A percentile compares a stretch with the other conserved stretches of the same genome.
Conservation (phyloP, 2,797 vertebrate species). For the Chelmon rostratus region DNA sequence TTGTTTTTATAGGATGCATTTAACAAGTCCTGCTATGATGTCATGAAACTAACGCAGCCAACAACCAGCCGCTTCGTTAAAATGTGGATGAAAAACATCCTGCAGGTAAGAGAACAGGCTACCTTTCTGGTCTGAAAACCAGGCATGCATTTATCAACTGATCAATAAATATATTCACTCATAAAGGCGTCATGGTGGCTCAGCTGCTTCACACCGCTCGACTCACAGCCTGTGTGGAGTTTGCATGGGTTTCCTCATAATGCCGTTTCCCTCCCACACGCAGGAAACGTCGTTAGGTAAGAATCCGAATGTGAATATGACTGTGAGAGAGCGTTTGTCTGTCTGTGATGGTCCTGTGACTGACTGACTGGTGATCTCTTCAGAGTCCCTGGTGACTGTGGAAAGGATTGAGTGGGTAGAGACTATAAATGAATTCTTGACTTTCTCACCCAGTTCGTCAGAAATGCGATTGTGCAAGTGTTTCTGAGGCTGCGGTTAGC, state of each 20-base stretch:
- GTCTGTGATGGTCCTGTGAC: conserved; percentile 57
- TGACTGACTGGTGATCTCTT: conserved; percentile 66
- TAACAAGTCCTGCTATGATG: conserved; percentile 19
- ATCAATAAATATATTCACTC: neutral
- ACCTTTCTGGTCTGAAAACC: neutral
- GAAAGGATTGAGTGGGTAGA: conserved; percentile 66
- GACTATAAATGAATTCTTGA: conserved; percentile 62
- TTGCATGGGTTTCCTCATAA: conserved; percentile 52
- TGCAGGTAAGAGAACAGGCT: neutral
- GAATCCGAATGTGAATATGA: conserved; percentile 44
- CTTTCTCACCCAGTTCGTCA: conserved; percentile 53
- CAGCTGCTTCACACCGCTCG: conserved; percentile 21
- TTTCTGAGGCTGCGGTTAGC: conserved; percentile 43
- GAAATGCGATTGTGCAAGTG: conserved; percentile 56
- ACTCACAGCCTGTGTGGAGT: conserved; percentile 27
- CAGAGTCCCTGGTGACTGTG: conserved; percentile 52
- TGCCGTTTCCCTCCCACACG: conserved; percentile 53
- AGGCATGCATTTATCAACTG: neutral
- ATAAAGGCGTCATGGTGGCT: conserved; percentile 20
- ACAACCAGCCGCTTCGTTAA: conserved; percentile 9
- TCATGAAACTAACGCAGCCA: neutral
- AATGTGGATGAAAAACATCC: conserved; percentile 28
- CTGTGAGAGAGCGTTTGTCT: conserved; percentile 41
- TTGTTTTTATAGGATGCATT: conserved; percentile 13
- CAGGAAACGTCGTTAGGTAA: conserved; percentile 53